Base-by-base conservation (phyloP, 2,888 invertebrate species). In the Lasioglossum vierecki region DNA sequence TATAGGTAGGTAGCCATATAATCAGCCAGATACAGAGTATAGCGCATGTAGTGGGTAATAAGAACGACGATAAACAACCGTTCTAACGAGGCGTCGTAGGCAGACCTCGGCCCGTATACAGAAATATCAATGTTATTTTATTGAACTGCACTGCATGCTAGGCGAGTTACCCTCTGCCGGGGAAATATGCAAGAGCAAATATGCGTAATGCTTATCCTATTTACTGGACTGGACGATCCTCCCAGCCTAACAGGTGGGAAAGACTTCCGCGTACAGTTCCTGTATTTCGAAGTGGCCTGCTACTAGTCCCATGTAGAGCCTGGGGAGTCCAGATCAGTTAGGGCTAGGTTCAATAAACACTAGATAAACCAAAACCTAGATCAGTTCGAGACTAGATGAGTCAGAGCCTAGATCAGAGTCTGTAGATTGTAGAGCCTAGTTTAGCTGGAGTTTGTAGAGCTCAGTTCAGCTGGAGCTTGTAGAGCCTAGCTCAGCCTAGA, bases 121-220 rank as follows among this genome's bases (percentile, higher is more conserved):
- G 85, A 89, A 93, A 92, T 93, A 93, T 94, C 93, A 93, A 92
- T 94, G 93, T 92, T 92, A 92, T 92, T 93, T 93, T 94, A 93
- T 92, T 91, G 92, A 87, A 88, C 89, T 79, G 63, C 63, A 75
- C 63, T 82, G 89, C 35, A 13, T 70, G 75, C 73, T 60, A 70
- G 66, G 39, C 30, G 73, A 22, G 68, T 79, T 91, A 91, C 90
- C 86, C 87, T 86, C 85, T 80, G 81, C 83, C 79, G 9, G 3
- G 84, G 74, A 86, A 90, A 88, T 90, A 88, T 84, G 87, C 44
- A 77, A 30, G 87, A 87, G 92, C 89, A 90, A 92, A 91, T 91
- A 89, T 89, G 88, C 88, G 86, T 91, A 57, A 57, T n/a, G 57
- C n/a, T 22, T n/a, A 89, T 89, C 87, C 88, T 86, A 89, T 93